phyloP scores from a whole-genome alignment of 2,113 vertebrate genomes.

The Tachycineta bicolor region DNA sequence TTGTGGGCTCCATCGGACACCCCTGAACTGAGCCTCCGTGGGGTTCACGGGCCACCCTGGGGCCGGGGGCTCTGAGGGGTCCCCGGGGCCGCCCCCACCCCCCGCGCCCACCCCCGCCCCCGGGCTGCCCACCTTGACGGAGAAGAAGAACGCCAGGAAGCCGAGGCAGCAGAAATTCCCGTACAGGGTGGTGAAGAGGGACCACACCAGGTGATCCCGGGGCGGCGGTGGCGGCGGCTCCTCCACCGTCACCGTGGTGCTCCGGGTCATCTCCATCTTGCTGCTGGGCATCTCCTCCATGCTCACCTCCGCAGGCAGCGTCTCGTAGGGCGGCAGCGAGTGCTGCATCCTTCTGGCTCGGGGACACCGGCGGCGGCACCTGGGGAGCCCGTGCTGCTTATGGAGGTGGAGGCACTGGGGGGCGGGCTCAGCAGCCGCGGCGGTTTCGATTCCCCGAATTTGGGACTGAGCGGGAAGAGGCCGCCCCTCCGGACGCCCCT shows the following conservation, averaged over 20 bases:
- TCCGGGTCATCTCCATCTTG: background rate
- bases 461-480: accelerated
- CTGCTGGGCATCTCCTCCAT: background rate
- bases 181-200: constrained; percentile 82
- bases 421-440: accelerated
- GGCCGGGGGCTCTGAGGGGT: background rate
- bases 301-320: background rate
- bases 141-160: constrained; percentile 85
- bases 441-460: background rate
- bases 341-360: accelerated
- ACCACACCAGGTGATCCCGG: constrained; percentile 84
- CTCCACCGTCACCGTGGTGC: constrained; percentile 52
- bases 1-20: background rate
- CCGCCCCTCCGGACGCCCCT: background rate
- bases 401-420: accelerated
- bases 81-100: background rate
- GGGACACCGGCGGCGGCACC: accelerated
- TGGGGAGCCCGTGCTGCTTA: accelerated
- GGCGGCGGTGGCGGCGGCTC: constrained; percentile 68
- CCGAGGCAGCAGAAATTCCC: constrained; percentile 88
- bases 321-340: background rate
- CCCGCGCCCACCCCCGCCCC: accelerated
- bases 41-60: background rate
- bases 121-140: constrained; percentile 78
- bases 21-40: background rate